A percentile compares a stretch with the other conserved stretches of the same genome.
phyloP scores from a whole-genome alignment of 2,113 vertebrate species.

The Oriolus oriolus region DNA sequence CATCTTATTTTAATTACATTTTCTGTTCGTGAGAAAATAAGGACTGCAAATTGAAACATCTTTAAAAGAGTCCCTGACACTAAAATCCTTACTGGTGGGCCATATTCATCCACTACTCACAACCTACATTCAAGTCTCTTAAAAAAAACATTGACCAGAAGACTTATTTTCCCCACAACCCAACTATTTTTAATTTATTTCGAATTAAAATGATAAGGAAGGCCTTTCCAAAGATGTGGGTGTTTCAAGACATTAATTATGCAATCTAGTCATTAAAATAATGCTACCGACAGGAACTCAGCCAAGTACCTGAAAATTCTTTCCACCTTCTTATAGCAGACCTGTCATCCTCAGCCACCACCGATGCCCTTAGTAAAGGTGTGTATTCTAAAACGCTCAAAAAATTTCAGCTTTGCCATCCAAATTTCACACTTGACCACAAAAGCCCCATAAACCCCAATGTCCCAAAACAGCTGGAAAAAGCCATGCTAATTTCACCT shows the following conservation, averaged over 20 bases:
- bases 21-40: background rate
- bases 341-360: background rate
- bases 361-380: background rate
- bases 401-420: background rate
- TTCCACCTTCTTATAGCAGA: background rate
- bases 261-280: background rate
- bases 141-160: background rate
- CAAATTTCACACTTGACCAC: background rate
- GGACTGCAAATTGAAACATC: background rate
- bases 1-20: background rate
- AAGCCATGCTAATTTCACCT: background rate
- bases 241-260: background rate
- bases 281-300: background rate
- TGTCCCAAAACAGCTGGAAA: background rate
- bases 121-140: background rate
- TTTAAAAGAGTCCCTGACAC: background rate
- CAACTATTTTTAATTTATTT: background rate
- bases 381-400: fast-evolving
- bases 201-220: background rate
- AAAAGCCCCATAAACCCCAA: fast-evolving
- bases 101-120: background rate
- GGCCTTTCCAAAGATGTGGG: background rate
- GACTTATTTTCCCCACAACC: background rate
- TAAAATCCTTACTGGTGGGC: background rate
- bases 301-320: background rate